These are phyloP conservation scores for Apodemia hepburni DNA, from an alignment of 2,888 invertebrate genomes.

Conservation along the genomic window DNA sequence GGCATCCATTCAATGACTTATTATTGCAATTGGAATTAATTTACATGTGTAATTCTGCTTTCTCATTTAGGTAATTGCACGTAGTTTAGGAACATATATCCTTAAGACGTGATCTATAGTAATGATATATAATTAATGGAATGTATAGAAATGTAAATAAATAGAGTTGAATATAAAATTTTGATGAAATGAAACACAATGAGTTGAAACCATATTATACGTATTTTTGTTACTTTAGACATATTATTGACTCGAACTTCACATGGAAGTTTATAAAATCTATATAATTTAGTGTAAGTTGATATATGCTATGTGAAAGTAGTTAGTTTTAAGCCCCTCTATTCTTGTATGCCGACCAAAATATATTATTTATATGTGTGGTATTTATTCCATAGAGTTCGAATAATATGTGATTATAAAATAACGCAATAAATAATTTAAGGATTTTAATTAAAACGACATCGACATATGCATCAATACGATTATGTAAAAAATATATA, in stretches of 20 bases:
- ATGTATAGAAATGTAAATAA: neutral
- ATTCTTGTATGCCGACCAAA: constrained; percentile 15
- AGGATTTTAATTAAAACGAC: neutral
- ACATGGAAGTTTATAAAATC: neutral
- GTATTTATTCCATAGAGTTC: constrained; percentile 11
- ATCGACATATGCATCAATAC: neutral
- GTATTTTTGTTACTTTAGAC: constrained; percentile 8
- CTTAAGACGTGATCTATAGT: too few species aligned
- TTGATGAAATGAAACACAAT: neutral
- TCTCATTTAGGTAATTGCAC: too few species aligned
- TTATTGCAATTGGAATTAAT: too few species aligned
- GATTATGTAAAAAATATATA: neutral
- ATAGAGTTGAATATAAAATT: neutral
- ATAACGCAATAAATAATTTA: constrained; percentile 8
- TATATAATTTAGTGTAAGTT: neutral
- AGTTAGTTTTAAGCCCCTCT: constrained; percentile 3
- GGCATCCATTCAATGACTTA: too few species aligned
- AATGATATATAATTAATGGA: neutral
- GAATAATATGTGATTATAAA: constrained; percentile 2
- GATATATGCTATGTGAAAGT: neutral
- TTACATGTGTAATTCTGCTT: too few species aligned
- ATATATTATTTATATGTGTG: constrained; percentile 9
- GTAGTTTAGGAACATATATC: too few species aligned
- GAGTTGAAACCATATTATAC: neutral
- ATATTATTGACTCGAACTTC: constrained; percentile 4